Percentiles rank a stretch among this genome's conserved stretches.
These are phyloP conservation scores for Fistularia tabacaria DNA, from an alignment of 2,797 vertebrate species.

Conservation along the genomic window DNA sequence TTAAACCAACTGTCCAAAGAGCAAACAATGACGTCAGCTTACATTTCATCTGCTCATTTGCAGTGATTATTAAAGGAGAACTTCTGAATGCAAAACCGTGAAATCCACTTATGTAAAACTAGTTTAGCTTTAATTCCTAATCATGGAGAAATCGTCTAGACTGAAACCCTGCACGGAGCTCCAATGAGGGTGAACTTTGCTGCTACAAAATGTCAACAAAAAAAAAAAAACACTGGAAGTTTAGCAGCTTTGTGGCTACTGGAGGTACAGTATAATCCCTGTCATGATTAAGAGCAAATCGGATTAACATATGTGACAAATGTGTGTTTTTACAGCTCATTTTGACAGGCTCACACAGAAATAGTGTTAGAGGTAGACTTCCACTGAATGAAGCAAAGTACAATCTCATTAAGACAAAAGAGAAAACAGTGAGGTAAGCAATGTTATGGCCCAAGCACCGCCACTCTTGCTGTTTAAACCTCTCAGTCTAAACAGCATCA, in stretches of 20 bases:
- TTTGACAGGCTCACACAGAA: constrained; percentile 67
- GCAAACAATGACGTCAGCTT: constrained; percentile 44
- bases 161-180: constrained; percentile 35
- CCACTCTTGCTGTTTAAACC: constrained; percentile 70
- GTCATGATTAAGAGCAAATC: constrained; percentile 75
- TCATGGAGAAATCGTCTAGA: constrained; percentile 53
- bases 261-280: constrained; percentile 70
- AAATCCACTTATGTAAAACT: constrained; percentile 61
- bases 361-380: constrained; percentile 51
- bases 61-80: constrained; percentile 46
- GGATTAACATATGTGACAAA: constrained; percentile 69
- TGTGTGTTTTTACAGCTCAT: constrained; percentile 64
- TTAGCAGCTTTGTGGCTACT: constrained; percentile 61
- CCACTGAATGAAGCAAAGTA: constrained; percentile 67
- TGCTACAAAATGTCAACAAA: constrained; percentile 53
- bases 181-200: constrained; percentile 53
- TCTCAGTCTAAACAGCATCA: constrained; percentile 61
- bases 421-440: constrained; percentile 60
- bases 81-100: constrained; percentile 28
- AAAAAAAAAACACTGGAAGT: constrained; percentile 45
- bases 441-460: constrained; percentile 66
- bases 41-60: constrained; percentile 57
- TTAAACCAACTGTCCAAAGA: constrained; percentile 29
- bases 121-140: constrained; percentile 61
- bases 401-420: constrained; percentile 70